These are phyloP conservation scores for Lutjanus erythropterus DNA, from an alignment of 2,113 vertebrate species.

Conservation along the genomic window DNA sequence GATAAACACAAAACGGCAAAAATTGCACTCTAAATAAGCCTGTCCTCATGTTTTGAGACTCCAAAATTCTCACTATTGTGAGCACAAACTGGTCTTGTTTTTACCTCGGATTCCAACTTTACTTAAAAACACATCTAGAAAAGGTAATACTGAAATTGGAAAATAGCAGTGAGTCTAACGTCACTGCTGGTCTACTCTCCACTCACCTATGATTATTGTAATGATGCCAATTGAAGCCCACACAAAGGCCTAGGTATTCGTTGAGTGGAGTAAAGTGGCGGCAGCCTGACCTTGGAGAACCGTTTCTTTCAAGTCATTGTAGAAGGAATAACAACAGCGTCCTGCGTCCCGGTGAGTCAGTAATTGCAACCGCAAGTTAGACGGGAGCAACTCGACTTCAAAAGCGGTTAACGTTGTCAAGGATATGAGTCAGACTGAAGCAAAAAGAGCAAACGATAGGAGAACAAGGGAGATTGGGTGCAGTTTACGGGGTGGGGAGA, in stretches of 20 bases:
- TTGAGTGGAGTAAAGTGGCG: conserved; percentile 38
- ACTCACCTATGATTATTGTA: conserved; percentile 59
- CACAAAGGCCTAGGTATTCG: conserved; percentile 33
- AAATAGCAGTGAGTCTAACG: conserved; percentile 14
- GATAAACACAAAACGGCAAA: conserved; percentile 3
- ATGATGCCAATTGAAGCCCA: conserved; percentile 47
- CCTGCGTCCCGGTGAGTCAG: conserved; percentile 61
- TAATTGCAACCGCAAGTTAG: conserved; percentile 71
- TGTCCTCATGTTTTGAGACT: conserved; percentile 17
- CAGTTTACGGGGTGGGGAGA: conserved; percentile 56
- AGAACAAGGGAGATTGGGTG: conserved; percentile 48
- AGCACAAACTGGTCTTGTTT: not conserved
- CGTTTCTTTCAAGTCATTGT: conserved; percentile 45
- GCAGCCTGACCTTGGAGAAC: conserved; percentile 49
- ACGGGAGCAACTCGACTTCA: conserved; percentile 60
- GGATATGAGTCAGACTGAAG: conserved; percentile 69
- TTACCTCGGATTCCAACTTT: conserved; percentile 3
- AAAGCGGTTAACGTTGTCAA: conserved; percentile 50
- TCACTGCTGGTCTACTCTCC: conserved; percentile 5
- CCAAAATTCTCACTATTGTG: not conserved
- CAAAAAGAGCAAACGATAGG: conserved; percentile 41
- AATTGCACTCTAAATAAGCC: not conserved
- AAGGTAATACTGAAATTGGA: conserved; percentile 11
- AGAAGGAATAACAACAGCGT: conserved; percentile 65
- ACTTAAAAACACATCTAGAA: not conserved